Percentiles rank a stretch among this genome's conserved stretches.
These are phyloP conservation scores for Mesochorus sp. DNA, from an alignment of 2,888 invertebrate species.

Conservation along the genomic window DNA sequence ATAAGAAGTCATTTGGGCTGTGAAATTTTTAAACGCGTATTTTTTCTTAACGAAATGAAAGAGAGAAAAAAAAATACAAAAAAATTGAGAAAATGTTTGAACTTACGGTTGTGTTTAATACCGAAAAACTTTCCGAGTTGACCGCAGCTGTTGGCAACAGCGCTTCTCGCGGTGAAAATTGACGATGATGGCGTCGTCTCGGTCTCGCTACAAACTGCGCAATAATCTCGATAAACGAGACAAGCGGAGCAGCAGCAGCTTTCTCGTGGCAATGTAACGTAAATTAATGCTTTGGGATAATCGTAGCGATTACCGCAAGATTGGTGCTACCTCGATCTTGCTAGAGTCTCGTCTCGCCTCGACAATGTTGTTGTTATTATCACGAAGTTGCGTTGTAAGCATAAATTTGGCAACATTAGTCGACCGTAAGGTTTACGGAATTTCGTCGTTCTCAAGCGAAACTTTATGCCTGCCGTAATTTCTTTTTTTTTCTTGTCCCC, in stretches of 20 bases:
- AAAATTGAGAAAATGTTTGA: background rate
- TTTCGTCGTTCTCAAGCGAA: slow-evolving; percentile 49
- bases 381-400: slow-evolving; percentile 60
- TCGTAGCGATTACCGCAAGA: slow-evolving; percentile 65
- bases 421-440: slow-evolving; percentile 70
- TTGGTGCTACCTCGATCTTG: slow-evolving; percentile 72
- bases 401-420: slow-evolving; percentile 74
- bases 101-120: slow-evolving; percentile 53
- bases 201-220: slow-evolving; percentile 77
- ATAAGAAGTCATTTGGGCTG: no score
- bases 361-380: slow-evolving; percentile 70
- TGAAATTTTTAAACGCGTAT: background rate
- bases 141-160: slow-evolving; percentile 17
- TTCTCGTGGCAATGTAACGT: slow-evolving; percentile 59
- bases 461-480: slow-evolving; percentile 41
- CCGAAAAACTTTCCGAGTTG: slow-evolving; percentile 55
- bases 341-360: slow-evolving; percentile 64
- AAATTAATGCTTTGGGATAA: slow-evolving; percentile 59
- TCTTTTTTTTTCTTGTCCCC: background rate
- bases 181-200: slow-evolving; percentile 42
- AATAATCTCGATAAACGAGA: slow-evolving; percentile 74
- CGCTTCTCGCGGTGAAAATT: slow-evolving; percentile 27
- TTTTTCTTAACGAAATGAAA: background rate
- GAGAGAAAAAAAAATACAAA: background rate
- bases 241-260: slow-evolving; percentile 61